These are phyloP conservation scores for Orestias chungarensis DNA, from an alignment of 2,797 vertebrate genomes.

Conservation along the genomic window DNA sequence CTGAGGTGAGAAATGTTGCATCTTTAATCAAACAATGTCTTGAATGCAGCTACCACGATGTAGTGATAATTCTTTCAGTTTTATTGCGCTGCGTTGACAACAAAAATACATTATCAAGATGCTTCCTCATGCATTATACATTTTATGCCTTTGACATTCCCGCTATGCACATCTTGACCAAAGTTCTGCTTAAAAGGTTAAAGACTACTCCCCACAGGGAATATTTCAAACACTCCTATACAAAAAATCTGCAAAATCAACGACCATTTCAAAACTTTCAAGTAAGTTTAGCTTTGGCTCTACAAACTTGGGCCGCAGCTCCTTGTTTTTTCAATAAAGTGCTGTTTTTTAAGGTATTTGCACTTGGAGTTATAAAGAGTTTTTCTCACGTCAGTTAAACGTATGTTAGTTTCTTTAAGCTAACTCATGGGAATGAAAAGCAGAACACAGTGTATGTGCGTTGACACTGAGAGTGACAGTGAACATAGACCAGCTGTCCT, in stretches of 20 bases:
- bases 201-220: not conserved
- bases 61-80: constrained; percentile 24
- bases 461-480: constrained; percentile 23
- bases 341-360: not conserved
- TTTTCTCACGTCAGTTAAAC: not conserved
- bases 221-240: too few relatives aligned
- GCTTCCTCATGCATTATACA: constrained; percentile 55
- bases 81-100: constrained; percentile 26
- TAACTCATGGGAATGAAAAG: not conserved
- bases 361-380: not conserved
- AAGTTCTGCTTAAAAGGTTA: constrained; percentile 14
- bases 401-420: constrained; percentile 5
- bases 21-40: constrained; percentile 36
- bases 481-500: constrained; percentile 24
- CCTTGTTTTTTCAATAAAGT: not conserved
- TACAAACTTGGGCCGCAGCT: not conserved
- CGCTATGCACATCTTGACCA: constrained; percentile 20
- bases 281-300: not conserved
- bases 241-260: not conserved
- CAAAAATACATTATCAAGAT: constrained; percentile 52
- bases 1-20: constrained; percentile 34
- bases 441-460: not conserved
- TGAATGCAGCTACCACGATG: constrained; percentile 33
- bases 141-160: constrained; percentile 17
- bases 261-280: not conserved